phyloP scores from a whole-genome alignment of 1,140 invertebrate species.

The Parasteatoda tepidariorum region DNA sequence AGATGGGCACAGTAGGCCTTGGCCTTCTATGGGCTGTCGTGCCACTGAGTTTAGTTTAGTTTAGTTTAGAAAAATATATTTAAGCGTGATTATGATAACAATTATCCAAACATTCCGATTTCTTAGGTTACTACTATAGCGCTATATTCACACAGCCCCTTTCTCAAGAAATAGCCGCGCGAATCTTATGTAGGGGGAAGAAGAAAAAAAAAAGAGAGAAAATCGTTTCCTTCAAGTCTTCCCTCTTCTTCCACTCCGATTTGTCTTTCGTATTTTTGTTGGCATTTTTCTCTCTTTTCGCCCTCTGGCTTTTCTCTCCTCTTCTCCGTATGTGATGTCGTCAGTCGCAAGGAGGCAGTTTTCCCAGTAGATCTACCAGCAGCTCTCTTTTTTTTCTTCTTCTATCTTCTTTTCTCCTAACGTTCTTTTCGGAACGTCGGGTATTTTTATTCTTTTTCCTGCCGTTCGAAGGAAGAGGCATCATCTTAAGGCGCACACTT shows the following conservation, averaged over 20 bases:
- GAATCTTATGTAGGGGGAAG: conserved; percentile 42
- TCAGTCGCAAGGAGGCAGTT: neutral
- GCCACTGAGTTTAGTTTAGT: too few species aligned
- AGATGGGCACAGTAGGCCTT: too few species aligned
- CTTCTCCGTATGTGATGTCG: neutral
- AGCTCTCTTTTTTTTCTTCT: neutral
- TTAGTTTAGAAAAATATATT: too few species aligned
- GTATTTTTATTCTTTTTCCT: conserved; percentile 28
- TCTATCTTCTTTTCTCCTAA: neutral
- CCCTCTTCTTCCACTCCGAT: conserved; percentile 10
- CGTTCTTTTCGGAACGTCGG: neutral
- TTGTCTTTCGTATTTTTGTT: conserved; percentile 30
- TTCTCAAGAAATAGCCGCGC: neutral
- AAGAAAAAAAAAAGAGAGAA: too few species aligned
- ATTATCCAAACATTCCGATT: too few species aligned
- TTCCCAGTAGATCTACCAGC: conserved; percentile 21
- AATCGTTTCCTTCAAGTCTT: conserved; percentile 18
- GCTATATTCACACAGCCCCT: too few species aligned
- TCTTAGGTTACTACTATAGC: too few species aligned
- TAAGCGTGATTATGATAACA: too few species aligned
- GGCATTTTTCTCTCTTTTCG: neutral
- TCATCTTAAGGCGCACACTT: conserved; percentile 12
- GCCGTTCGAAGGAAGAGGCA: conserved; percentile 13
- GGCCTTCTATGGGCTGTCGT: too few species aligned
- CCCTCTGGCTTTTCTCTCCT: neutral